Evolutionary conservation across 2,797 vertebrate genomes (phyloP), one percentile per base, ranked within the genome.

Genomic region (Pseudochaenichthys georgianus): DNA sequence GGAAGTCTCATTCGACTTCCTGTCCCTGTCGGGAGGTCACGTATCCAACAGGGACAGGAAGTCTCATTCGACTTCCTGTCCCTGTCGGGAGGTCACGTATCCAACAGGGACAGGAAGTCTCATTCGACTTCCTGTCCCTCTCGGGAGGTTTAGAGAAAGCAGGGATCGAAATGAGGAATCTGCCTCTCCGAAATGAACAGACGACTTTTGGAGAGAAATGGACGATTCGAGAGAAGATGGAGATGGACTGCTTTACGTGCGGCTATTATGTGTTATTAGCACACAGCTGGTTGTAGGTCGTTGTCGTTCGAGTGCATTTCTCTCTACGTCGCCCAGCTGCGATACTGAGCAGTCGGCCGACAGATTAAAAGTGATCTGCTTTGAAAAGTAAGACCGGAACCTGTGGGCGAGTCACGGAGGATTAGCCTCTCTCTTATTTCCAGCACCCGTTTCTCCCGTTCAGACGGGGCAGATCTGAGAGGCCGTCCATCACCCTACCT

Each of bases 101-200:
- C 67, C 78, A 57, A 57, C 3, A 54, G 89, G 77, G 46, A 85
- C 81, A 73, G 65, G 53, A 66, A 28, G 54, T 76, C 75, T 85
- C 73, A 10, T 64, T 87, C 69, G 71, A 66, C 68, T 54, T 73
- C 70, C 67, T 58, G 47, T 73, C 41, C 59, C 63, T 73, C 70
- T 63, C 13, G 6, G 50, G 45, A 12, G 12, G 78, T 68, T 4
- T 2, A 65, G 72, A 38, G 46, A 71, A 78, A 76, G 61, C 61
- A 76, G 54, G 87, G 85, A 88, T 90, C 88, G 88, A 87, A 80
- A 10, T 0, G 59, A 88, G 77, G 87, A 84, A 87, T n/a, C n/a
- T n/a, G n/a, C n/a, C n/a, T n/a, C n/a, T n/a, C n/a, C n/a, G n/a
- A n/a, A n/a, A n/a, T n/a, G n/a, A n/a, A n/a, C n/a, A n/a, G n/a